A percentile compares a stretch with the other conserved stretches of the same genome.
Evolutionary conservation across 2,113 vertebrate species (phyloP).

Genomic region (Willisornis vidua): DNA sequence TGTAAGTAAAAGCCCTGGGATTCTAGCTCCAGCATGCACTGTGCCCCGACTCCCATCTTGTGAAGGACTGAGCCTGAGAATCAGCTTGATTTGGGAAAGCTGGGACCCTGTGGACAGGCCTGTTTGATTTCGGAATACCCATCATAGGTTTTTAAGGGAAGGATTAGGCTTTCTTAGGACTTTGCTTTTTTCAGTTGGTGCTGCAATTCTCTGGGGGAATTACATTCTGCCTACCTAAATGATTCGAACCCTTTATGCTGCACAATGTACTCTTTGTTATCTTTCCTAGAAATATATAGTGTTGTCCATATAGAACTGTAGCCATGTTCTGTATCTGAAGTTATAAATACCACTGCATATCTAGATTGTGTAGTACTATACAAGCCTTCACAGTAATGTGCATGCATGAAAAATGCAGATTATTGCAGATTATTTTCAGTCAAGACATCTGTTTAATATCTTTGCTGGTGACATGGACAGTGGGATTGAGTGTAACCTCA

Average conservation of each 20-base stretch:
- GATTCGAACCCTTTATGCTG: not conserved
- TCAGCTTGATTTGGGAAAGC: not conserved
- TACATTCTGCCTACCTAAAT: not conserved
- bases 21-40: accelerated
- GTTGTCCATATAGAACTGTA: not conserved
- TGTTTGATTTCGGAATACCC: not conserved
- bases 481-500: not conserved
- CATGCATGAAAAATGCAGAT: not conserved
- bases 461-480: not conserved
- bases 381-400: not conserved
- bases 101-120: not conserved
- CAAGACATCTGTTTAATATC: not conserved
- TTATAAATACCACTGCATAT: not conserved
- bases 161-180: not conserved
- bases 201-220: not conserved
- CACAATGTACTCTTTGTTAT: not conserved
- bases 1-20: not conserved
- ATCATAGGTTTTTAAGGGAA: not conserved
- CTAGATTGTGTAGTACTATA: not conserved
- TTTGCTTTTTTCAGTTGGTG: not conserved
- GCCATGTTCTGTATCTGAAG: not conserved
- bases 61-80: not conserved
- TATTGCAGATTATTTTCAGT: not conserved
- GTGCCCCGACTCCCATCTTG: accelerated
- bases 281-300: not conserved